Conservation (phyloP, 2,113 vertebrate genomes). For the Oophaga pumilio region DNA sequence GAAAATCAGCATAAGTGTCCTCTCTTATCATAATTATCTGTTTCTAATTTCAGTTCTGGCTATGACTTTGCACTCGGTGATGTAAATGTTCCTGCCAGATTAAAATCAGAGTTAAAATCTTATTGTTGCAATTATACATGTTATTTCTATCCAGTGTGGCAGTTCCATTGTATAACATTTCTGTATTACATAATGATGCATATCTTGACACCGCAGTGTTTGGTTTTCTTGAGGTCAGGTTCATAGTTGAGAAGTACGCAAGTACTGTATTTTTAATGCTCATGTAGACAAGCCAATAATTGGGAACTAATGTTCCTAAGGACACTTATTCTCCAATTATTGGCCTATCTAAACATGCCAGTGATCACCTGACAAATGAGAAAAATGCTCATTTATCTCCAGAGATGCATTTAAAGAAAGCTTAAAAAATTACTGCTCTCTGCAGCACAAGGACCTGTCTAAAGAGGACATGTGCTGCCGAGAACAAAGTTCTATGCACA, state of each 20-base stretch:
- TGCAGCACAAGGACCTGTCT: too few species aligned
- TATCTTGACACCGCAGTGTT: constrained; percentile 62
- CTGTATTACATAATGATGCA: constrained; percentile 78
- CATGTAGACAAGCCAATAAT: too few species aligned
- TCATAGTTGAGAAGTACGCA: not conserved
- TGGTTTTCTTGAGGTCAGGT: not conserved
- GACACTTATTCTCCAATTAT: too few species aligned
- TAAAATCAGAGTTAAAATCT: constrained; percentile 84
- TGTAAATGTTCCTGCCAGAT: constrained; percentile 85
- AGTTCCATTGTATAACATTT: constrained; percentile 76
- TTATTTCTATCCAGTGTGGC: constrained; percentile 79
- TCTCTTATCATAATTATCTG: constrained; percentile 85
- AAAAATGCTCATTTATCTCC: too few species aligned
- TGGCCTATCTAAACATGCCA: too few species aligned
- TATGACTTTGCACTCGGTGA: constrained; percentile 77
- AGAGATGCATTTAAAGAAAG: too few species aligned
- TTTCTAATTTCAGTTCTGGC: constrained; percentile 86
- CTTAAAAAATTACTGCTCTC: too few species aligned
- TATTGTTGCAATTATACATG: constrained; percentile 85
- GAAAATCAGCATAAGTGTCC: constrained; percentile 76
- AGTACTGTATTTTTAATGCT: too few species aligned
- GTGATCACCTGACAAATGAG: too few species aligned
- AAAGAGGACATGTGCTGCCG: too few species aligned
- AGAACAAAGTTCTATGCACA: too few species aligned
- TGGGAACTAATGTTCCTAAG: too few species aligned